A percentile compares a stretch with the other conserved stretches of the same genome.
Evolutionary conservation across 2,797 vertebrate genomes (phyloP).

Genomic region (Mormyrops boulengeri): DNA sequence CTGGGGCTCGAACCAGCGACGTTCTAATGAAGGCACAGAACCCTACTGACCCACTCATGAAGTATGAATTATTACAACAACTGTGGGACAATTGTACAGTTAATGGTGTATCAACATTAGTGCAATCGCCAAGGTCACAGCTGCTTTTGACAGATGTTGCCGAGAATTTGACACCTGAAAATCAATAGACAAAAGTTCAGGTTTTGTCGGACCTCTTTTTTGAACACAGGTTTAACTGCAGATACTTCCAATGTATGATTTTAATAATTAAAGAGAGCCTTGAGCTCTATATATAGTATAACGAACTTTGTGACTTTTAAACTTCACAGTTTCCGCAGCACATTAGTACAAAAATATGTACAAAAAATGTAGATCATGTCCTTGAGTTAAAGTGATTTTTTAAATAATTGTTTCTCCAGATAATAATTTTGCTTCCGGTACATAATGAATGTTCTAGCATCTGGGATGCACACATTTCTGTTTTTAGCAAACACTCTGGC

Average conservation of each 20-base stretch:
- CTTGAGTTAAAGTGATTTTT: not conserved
- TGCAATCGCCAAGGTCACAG: too few relatives aligned
- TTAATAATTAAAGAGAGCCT: not conserved
- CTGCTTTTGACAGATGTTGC: not conserved
- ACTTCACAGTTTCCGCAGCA: not conserved
- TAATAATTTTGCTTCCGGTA: not conserved
- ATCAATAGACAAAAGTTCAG: not conserved
- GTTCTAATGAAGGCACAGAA: not conserved
- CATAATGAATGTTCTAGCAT: not conserved
- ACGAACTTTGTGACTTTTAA: conserved; percentile 4
- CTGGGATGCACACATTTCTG: not conserved
- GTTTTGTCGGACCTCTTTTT: not conserved
- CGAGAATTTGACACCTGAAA: not conserved
- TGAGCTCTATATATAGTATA: conserved; percentile 6
- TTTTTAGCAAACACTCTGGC: not conserved
- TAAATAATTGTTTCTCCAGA: not conserved
- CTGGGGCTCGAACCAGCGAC: not conserved
- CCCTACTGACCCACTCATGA: not conserved
- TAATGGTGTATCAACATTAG: not conserved
- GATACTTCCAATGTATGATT: not conserved
- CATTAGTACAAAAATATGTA: not conserved
- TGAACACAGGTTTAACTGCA: not conserved
- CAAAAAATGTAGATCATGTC: not conserved
- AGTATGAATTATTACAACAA: not conserved
- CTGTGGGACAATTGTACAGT: not conserved